Conservation (phyloP, 2,113 vertebrate species). For the Melanostigma gelatinosum region DNA sequence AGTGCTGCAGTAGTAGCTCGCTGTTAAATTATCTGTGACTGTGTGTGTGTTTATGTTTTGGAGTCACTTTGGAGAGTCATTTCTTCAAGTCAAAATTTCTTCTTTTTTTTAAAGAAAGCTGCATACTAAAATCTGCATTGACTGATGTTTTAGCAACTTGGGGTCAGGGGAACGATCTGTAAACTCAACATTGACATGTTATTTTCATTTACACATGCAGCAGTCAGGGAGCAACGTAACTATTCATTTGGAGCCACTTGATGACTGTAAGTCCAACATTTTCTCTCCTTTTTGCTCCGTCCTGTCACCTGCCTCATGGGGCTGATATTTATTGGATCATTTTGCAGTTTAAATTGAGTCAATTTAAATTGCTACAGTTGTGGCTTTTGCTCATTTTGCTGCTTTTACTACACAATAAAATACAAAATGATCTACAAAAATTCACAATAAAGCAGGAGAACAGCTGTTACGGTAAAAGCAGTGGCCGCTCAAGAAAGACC, state of each 20-base stretch:
- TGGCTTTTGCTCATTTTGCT: not conserved
- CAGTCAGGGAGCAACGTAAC: not conserved
- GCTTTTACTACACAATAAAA: too few species aligned
- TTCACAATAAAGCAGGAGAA: too few species aligned
- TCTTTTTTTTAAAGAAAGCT: not conserved
- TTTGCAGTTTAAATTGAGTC: not conserved
- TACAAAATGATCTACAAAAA: too few species aligned
- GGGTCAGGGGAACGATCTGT: not conserved
- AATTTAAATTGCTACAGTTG: not conserved
- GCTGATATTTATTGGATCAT: not conserved
- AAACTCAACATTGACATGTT: not conserved
- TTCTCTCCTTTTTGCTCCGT: not conserved
- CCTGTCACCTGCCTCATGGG: not conserved
- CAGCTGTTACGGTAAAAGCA: too few species aligned
- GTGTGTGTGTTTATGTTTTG: not conserved
- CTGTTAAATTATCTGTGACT: not conserved
- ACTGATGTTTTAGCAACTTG: not conserved
- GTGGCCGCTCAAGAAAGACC: too few species aligned
- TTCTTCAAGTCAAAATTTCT: not conserved
- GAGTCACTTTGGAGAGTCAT: not conserved
- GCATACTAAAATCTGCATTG: not conserved
- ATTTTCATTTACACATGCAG: not conserved
- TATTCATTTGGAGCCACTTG: not conserved
- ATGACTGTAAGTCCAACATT: not conserved
- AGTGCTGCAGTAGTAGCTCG: not conserved